These are phyloP conservation scores for Archips xylosteana DNA, from an alignment of 2,888 invertebrate genomes.

Conservation along the genomic window DNA sequence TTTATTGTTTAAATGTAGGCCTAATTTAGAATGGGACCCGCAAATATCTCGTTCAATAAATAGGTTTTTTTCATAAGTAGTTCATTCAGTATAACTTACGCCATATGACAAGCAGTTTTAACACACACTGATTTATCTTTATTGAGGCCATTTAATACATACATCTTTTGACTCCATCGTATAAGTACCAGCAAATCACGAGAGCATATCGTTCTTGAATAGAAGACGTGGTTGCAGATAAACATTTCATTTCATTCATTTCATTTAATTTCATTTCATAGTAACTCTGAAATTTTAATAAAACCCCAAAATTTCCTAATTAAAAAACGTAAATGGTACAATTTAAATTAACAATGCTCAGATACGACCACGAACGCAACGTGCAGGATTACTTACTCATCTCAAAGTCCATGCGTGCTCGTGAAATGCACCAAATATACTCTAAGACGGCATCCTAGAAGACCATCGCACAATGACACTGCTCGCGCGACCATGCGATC, in stretches of 20 bases:
- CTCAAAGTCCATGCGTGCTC: background rate
- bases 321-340: no score
- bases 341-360: no score
- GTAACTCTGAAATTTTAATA: no score
- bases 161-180: background rate
- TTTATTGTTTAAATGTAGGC: slow-evolving; percentile 31
- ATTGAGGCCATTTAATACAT: background rate
- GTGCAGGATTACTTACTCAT: background rate
- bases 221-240: no score
- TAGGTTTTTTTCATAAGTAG: background rate
- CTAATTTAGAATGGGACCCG: slow-evolving; percentile 39
- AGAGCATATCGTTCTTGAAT: background rate
- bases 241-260: no score
- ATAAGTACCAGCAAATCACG: background rate
- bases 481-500: no score
- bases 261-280: no score
- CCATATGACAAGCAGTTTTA: background rate
- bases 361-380: background rate
- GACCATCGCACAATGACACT: no score
- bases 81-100: background rate
- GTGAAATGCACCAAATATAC: background rate
- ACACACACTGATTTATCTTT: background rate
- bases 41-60: background rate
- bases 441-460: no score
- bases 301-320: no score